phyloP scores from a whole-genome alignment of 2,888 invertebrate genomes.

The Entomobrya proxima region DNA sequence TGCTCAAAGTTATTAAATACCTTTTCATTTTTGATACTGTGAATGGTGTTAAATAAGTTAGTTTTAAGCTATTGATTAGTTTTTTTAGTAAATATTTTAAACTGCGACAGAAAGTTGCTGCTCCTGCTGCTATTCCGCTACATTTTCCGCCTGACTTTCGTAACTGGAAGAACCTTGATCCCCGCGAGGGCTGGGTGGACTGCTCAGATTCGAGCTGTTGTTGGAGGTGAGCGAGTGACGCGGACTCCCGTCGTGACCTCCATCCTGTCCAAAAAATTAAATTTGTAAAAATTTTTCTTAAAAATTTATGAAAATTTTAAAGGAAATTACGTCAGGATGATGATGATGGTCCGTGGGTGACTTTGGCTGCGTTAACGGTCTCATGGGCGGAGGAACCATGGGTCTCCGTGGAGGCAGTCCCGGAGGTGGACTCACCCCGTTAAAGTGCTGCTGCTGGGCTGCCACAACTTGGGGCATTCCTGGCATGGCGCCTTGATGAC shows the following conservation, averaged over 20 bases:
- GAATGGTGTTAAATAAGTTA: too few species aligned
- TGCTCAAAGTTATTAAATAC: too few species aligned
- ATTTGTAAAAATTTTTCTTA: background rate
- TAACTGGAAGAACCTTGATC: constrained; percentile 83
- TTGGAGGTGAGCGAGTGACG: constrained; percentile 86
- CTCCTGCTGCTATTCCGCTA: constrained; percentile 32
- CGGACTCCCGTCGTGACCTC: constrained; percentile 80
- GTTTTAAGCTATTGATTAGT: too few species aligned
- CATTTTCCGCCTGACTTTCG: constrained; percentile 79
- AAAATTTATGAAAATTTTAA: background rate
- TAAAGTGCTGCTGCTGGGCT: constrained; percentile 76
- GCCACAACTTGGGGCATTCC: constrained; percentile 61
- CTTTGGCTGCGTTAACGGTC: constrained; percentile 71
- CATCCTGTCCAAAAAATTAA: constrained; percentile 76
- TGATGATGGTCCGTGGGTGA: constrained; percentile 71
- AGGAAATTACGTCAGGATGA: constrained; percentile 69
- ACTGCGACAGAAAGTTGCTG: too few species aligned
- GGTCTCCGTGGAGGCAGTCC: constrained; percentile 73
- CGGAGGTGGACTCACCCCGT: constrained; percentile 76
- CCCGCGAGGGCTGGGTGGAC: constrained; percentile 83
- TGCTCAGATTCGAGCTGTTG: constrained; percentile 86
- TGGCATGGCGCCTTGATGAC: constrained; percentile 75
- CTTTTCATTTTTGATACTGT: too few species aligned
- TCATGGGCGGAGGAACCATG: constrained; percentile 73
- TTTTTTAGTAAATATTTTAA: too few species aligned